Base-by-base conservation (phyloP, 2,888 invertebrate genomes). In the Agrochola lychnidis region DNA sequence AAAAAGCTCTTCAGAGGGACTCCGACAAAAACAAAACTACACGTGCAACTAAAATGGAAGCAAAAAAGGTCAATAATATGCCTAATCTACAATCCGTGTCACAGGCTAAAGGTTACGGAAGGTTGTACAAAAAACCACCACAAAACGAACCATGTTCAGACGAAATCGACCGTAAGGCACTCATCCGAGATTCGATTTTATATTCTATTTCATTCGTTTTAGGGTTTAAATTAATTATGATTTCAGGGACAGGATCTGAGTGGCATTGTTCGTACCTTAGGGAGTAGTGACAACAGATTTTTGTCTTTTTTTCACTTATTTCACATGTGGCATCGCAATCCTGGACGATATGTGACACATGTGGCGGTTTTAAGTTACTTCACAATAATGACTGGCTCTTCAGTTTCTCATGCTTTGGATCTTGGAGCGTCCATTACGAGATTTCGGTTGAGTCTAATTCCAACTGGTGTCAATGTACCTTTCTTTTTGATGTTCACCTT, bases 21-120 rank as follows among this genome's bases (percentile, higher is more conserved):
- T 79, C 79, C 79, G 89, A 92, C 93, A 96, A 95, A 95, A 94
- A 91, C 84, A 90, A 90, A 91, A 93, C 92, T 91, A 94, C 96
- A 96, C 95, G 95, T 96, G 96, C 95, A 95, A 90, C 93, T 87
- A 89, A 91, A 93, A 93, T 93, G 93, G 90, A 93, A 92, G 94
- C 93, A 96, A 96, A 96, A 95, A 96, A 95, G 94, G 94, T 96
- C 95, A 96, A 96, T 96, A 96, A 96, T 96, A 96, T 96, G 94
- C 95, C 95, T 96, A 96, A 96, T 96, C 95, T 95, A 96, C 95
- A 95, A 96, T 95, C 96, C 96, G 93, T 96, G 96, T 96, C 96
- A 95, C 94, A 96, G 95, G 96, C 95, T 94, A 96, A 96, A 96
- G 96, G 96, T 96, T 96, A 96, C 92, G 93, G 94, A 96, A 96